Evolutionary conservation across 2,797 vertebrate genomes (phyloP), one percentile per base, ranked within the genome.

Genomic region (Sebastes taczanowskii): DNA sequence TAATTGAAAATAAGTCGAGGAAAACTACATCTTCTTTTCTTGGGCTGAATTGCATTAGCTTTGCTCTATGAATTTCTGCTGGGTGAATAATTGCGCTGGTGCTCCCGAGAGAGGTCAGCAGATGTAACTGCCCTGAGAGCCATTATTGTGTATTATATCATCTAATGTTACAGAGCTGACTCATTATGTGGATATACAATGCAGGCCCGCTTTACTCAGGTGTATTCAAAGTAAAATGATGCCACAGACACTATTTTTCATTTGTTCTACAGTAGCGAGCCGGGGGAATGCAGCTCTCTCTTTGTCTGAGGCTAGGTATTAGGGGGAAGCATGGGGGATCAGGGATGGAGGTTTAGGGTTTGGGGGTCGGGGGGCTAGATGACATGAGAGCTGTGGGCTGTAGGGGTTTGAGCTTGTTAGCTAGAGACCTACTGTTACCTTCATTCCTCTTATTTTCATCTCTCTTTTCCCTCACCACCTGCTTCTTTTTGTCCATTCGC

Each of bases 41-140:
- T 81, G 38, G 76, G 7, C 76, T 78, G 81, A 84, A 90, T 80
- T 74, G 49, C 80, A 88, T 93, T 90, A 86, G 85, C 83, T 84
- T 78, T 76, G 83, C 81, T 87, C 83, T 85, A 78, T 91, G 84
- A 90, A 83, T 92, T 92, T 92, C 80, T 77, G 81, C 86, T 61
- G 78, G 70, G 81, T 93, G 92, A 94, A 94, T 92, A 94, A 92
- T 91, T 91, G 78, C 83, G 59, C 79, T 38, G 76, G 71, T 53
- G 85, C 80, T 90, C 86, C 92, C 91, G 78, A 56, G 90, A 92
- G 91, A 90, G 86, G 93, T 91, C 88, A 85, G 89, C 82, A 90
- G 81, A 88, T 86, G 86, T 72, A 86, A 90, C 88, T 86, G 92
- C 78, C 89, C 85, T 68, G 84, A 90, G 85, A 93, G 85, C 88